A percentile compares a stretch with the other conserved stretches of the same genome.
Evolutionary conservation across 1,140 invertebrate genomes (phyloP).

Genomic region (Pogonomyrmex barbatus): DNA sequence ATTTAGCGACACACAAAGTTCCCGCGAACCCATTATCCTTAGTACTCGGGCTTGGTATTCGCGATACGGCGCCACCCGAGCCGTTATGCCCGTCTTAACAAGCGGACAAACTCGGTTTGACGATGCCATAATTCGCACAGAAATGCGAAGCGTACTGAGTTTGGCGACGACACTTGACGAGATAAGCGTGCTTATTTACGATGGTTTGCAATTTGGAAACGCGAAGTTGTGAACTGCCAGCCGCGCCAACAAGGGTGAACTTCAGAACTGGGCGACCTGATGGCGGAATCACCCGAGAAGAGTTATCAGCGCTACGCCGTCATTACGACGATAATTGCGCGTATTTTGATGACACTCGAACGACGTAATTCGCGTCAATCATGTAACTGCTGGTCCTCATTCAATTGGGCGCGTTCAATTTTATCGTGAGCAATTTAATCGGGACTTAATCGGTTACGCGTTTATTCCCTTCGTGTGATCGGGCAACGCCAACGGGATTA

Average conservation of each 20-base stretch:
- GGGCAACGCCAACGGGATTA: constrained; percentile 39
- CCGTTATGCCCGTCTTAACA: constrained; percentile 40
- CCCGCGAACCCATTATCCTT: constrained; percentile 13
- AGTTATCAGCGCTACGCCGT: not conserved
- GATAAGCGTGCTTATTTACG: constrained; percentile 61
- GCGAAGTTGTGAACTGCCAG: constrained; percentile 52
- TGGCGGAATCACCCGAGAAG: constrained; percentile 5
- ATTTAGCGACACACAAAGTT: constrained; percentile 45
- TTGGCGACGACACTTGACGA: constrained; percentile 64
- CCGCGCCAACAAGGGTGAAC: not conserved
- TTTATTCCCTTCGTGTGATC: too few relatives aligned
- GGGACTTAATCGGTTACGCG: constrained; percentile 6
- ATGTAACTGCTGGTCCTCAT: not conserved
- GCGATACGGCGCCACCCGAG: not conserved
- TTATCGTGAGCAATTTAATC: not conserved
- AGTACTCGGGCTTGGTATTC: not conserved
- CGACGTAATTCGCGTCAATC: not conserved
- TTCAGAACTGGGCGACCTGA: constrained; percentile 6
- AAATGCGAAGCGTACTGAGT: constrained; percentile 23
- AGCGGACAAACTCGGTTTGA: constrained; percentile 54
- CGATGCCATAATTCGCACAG: constrained; percentile 62
- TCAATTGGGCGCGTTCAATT: constrained; percentile 24
- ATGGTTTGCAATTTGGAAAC: constrained; percentile 65
- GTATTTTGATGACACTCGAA: not conserved
- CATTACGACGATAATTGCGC: not conserved